Evolutionary conservation across 2,888 invertebrate species (phyloP).

Genomic region (Bugula neritina): DNA sequence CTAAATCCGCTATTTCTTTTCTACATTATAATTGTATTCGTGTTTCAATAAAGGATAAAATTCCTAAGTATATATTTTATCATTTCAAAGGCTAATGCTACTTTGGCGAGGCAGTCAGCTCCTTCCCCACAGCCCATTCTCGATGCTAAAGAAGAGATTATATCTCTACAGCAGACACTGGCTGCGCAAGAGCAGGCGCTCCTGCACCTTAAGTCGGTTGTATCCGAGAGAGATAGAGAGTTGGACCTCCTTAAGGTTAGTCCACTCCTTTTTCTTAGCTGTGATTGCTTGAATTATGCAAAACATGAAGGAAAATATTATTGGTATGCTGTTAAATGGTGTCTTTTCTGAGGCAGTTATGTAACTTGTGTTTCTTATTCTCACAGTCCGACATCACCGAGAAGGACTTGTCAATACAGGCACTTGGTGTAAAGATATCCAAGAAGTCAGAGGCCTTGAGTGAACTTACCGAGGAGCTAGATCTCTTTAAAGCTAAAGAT

Average conservation of each 20-base stretch:
- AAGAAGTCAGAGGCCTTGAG: constrained; percentile 19
- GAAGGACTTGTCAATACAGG: constrained; percentile 3
- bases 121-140: constrained; percentile 21
- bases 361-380: not conserved
- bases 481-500: constrained; percentile 21
- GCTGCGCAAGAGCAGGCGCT: constrained; percentile 15
- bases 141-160: constrained; percentile 16
- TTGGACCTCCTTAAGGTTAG: not conserved
- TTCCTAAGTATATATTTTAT: no score
- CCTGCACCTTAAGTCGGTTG: not conserved
- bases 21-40: no score
- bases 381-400: constrained; percentile 2
- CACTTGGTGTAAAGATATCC: constrained; percentile 11
- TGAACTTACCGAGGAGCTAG: constrained; percentile 18
- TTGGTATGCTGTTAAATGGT: not conserved
- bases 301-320: not conserved
- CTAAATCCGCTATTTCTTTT: no score
- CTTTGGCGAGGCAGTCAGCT: constrained; percentile 8
- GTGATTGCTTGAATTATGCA: not conserved
- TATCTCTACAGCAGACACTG: constrained; percentile 12
- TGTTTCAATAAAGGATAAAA: no score
- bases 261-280: not conserved
- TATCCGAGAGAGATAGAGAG: not conserved
- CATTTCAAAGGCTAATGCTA: constrained; percentile 3
- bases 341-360: not conserved